These are phyloP conservation scores for Drosophila mercatorum DNA, from an alignment of 2,888 invertebrate species.

Conservation along the genomic window DNA sequence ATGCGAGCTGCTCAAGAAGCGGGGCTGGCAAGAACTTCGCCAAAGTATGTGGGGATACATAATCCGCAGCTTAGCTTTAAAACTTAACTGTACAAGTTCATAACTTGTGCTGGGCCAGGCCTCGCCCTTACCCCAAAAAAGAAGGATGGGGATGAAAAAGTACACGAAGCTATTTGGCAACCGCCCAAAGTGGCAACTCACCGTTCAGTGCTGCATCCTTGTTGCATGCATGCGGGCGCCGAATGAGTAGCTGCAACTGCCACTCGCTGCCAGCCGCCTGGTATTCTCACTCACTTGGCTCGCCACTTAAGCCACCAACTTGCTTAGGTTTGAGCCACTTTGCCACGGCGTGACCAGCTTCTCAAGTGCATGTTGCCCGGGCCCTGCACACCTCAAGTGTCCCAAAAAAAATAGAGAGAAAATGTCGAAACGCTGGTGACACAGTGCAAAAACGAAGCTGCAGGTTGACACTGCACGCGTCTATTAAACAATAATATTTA, in stretches of 20 bases:
- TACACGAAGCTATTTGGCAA: conserved; percentile 29
- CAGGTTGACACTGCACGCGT: conserved; percentile 55
- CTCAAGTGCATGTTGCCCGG: conserved; percentile 22
- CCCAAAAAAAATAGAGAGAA: conserved; percentile 19
- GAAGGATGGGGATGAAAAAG: conserved; percentile 23
- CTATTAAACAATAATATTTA: conserved; percentile 70
- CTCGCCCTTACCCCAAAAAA: conserved; percentile 2
- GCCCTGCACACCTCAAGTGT: conserved; percentile 21
- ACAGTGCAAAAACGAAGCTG: background rate
- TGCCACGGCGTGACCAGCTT: conserved; percentile 31
- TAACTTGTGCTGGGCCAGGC: conserved; percentile 60
- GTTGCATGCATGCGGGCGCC: conserved; percentile 53
- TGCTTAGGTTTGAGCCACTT: conserved; percentile 38
- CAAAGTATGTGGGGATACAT: conserved; percentile 75
- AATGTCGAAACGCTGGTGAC: background rate
- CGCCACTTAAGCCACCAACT: conserved; percentile 62
- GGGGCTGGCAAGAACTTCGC: conserved; percentile 48
- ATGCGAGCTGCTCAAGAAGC: conserved; percentile 19
- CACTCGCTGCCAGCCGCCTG: conserved; percentile 20
- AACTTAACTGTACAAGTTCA: conserved; percentile 78
- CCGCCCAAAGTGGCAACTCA: conserved; percentile 49
- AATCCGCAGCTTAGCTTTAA: conserved; percentile 77
- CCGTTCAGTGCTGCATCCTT: conserved; percentile 29
- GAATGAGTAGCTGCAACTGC: conserved; percentile 29
- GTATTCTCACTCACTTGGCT: conserved; percentile 43